A percentile compares a stretch with the other conserved stretches of the same genome.
These are phyloP conservation scores for Haliclystus octoradiatus DNA, from an alignment of 30 jellyfish, hydroid and myxozoan species.

Conservation along the genomic window DNA sequence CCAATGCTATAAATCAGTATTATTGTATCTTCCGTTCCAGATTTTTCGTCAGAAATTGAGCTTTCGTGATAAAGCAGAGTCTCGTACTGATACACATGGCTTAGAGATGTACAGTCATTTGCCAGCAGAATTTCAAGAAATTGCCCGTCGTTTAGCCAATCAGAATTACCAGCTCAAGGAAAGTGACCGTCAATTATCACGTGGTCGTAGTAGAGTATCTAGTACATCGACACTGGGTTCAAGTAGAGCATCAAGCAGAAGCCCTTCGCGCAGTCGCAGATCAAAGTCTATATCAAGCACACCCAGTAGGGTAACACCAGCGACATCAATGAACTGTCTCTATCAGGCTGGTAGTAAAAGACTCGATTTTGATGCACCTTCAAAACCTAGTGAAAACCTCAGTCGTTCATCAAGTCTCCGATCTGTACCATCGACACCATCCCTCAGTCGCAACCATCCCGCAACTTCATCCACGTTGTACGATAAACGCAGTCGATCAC, in stretches of 20 bases:
- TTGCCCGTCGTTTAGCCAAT: conserved; percentile 90
- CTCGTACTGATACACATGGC: conserved; percentile 93
- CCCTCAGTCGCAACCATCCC: conserved; percentile 83
- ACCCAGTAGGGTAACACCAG: neutral
- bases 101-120: conserved; percentile 87
- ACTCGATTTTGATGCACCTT: neutral
- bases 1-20: too few species aligned
- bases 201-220: conserved; percentile 39
- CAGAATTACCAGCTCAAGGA: conserved; percentile 74
- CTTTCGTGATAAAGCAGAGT: conserved; percentile 79
- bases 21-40: too few species aligned
- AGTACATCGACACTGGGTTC: conserved; percentile 74
- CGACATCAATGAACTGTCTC: neutral
- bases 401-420: conserved; percentile 95
- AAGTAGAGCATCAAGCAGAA: conserved; percentile 84
- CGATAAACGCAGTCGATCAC: conserved; percentile 6
- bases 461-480: conserved; percentile 35
- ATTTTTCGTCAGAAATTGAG: conserved; percentile 64
- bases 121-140: conserved; percentile 97
- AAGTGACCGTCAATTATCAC: conserved; percentile 16
- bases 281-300: conserved; percentile 2
- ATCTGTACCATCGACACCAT: conserved; percentile 93
- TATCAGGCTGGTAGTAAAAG: neutral
- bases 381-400: conserved; percentile 21
- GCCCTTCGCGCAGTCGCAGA: conserved; percentile 79